Percentiles rank a stretch among this genome's conserved stretches.
These are phyloP conservation scores for Eriocheir sinensis DNA, from an alignment of 1,140 invertebrate species.

Conservation along the genomic window DNA sequence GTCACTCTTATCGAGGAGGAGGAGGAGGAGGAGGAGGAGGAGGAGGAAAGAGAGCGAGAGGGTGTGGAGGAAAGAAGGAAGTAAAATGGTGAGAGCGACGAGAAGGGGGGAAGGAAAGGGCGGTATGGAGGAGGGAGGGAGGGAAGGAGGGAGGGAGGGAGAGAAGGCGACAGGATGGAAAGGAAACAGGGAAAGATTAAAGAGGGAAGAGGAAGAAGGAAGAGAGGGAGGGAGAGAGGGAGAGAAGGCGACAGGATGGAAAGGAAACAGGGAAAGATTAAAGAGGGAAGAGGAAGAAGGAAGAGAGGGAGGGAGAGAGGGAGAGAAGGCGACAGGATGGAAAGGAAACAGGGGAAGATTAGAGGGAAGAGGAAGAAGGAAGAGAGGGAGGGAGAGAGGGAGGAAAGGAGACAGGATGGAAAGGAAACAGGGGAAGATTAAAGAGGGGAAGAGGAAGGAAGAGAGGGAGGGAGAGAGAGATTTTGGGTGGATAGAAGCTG, in stretches of 20 bases:
- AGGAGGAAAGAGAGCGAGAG: not conserved
- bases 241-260: not conserved
- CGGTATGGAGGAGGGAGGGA: not conserved
- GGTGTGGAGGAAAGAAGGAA: not conserved
- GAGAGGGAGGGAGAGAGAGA: not conserved
- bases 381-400: not conserved
- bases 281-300: not conserved
- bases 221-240: not conserved
- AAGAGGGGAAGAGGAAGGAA: not conserved
- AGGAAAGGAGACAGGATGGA: too few species aligned
- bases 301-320: too few species aligned
- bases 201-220: not conserved
- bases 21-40: not conserved
- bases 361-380: not conserved
- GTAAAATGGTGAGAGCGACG: not conserved
- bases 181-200: not conserved
- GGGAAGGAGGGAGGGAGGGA: not conserved
- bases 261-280: too few species aligned
- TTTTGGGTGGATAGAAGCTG: too few species aligned
- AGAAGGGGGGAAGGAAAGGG: not conserved
- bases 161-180: not conserved
- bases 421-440: not conserved
- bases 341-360: not conserved
- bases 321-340: too few species aligned
- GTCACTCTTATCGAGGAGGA: not conserved